phyloP scores from a whole-genome alignment of 2,797 vertebrate species.

The Lithobates pipiens region DNA sequence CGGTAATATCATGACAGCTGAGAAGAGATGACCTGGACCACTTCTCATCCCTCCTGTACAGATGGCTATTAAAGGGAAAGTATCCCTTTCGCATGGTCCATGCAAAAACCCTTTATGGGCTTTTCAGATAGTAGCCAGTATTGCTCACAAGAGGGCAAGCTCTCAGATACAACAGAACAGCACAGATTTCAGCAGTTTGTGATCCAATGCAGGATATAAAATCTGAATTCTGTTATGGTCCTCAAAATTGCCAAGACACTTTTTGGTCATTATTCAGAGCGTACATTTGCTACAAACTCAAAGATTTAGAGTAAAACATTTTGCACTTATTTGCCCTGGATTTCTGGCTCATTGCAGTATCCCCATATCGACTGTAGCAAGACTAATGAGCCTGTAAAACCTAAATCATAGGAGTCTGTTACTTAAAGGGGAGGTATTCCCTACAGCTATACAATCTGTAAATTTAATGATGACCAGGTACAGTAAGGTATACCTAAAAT shows the following conservation, averaged over 20 bases:
- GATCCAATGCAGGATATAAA: constrained; percentile 76
- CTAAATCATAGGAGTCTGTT: no score
- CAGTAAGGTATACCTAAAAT: no score
- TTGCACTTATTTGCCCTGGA: no score
- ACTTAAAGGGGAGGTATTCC: no score
- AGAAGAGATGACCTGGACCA: constrained; percentile 97
- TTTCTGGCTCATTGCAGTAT: no score
- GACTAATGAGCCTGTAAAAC: no score
- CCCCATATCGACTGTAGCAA: no score
- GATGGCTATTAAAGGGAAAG: constrained; percentile 99
- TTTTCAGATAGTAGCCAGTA: constrained; percentile 89
- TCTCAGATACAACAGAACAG: constrained; percentile 80
- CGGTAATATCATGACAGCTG: constrained; percentile 99
- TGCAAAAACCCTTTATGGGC: constrained; percentile 95
- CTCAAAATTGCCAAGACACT: constrained; percentile 65
- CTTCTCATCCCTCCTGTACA: constrained; percentile 97
- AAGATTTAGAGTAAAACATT: neutral
- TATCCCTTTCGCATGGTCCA: constrained; percentile 91
- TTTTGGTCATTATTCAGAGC: constrained; percentile 51
- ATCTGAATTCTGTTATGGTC: constrained; percentile 70
- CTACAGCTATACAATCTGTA: no score
- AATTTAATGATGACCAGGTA: no score
- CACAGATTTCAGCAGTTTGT: constrained; percentile 77
- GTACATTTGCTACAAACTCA: constrained; percentile 1
- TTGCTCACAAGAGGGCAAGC: constrained; percentile 82